phyloP scores from a whole-genome alignment of 1,140 invertebrate species.

The Steinernema feltiae region DNA sequence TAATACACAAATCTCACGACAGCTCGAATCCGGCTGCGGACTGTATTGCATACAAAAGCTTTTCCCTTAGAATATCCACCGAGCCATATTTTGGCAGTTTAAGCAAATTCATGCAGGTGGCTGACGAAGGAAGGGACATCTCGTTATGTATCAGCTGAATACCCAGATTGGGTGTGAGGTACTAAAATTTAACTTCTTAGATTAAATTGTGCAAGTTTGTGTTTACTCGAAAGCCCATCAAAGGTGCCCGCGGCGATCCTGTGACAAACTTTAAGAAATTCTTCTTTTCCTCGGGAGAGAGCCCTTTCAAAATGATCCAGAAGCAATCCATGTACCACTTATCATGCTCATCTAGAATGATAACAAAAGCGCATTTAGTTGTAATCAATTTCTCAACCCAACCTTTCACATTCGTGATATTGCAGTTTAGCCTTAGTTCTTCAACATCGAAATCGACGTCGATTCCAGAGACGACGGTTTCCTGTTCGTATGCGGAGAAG shows the following conservation, averaged over 20 bases:
- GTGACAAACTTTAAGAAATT: constrained; percentile 92
- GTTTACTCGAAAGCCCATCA: constrained; percentile 95
- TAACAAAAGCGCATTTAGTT: too few species aligned
- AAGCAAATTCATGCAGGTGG: constrained; percentile 93
- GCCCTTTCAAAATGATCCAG: constrained; percentile 76
- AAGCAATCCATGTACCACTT: constrained; percentile 71
- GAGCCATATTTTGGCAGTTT: constrained; percentile 80
- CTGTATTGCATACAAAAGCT: constrained; percentile 86
- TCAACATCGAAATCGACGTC: constrained; percentile 81
- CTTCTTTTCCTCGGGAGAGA: constrained; percentile 76
- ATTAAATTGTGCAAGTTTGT: constrained; percentile 56
- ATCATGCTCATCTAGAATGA: constrained; percentile 65
- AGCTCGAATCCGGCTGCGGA: constrained; percentile 90
- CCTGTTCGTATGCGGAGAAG: constrained; percentile 88
- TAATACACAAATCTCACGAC: constrained; percentile 64
- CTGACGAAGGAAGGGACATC: constrained; percentile 83
- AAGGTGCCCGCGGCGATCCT: constrained; percentile 86
- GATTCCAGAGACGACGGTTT: constrained; percentile 86
- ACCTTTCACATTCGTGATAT: constrained; percentile 70
- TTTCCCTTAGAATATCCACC: constrained; percentile 65
- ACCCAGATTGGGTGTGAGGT: constrained; percentile 85
- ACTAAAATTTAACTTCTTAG: constrained; percentile 62
- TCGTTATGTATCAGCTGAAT: constrained; percentile 76
- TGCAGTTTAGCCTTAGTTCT: constrained; percentile 71
- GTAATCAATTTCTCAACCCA: constrained; percentile 4